Conservation (phyloP, 2,797 vertebrate species). For the Sebastolobus alascanus region DNA sequence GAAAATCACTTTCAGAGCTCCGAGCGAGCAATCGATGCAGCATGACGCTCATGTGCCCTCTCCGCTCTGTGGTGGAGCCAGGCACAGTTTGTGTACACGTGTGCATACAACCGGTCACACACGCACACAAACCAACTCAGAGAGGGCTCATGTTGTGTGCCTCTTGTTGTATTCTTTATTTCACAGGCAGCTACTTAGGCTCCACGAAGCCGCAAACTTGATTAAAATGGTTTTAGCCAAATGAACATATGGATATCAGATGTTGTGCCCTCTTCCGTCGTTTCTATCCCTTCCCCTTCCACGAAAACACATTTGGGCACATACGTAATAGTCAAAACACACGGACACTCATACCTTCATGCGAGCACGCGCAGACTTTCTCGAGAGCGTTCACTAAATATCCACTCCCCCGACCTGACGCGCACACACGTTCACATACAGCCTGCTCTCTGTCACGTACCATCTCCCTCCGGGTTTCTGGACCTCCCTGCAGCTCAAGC, state of each 20-base stretch:
- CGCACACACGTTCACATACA: slow-evolving; percentile 40
- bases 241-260: slow-evolving; percentile 75
- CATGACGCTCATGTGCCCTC: slow-evolving; percentile 46
- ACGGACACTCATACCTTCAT: slow-evolving; percentile 36
- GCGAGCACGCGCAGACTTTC: slow-evolving; percentile 10
- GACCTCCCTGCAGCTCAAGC: slow-evolving; percentile 83
- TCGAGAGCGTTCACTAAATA: slow-evolving; percentile 17
- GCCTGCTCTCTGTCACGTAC: slow-evolving; percentile 85
- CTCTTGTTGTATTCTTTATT: slow-evolving; percentile 49
- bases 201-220: slow-evolving; percentile 58
- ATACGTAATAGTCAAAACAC: slow-evolving; percentile 18
- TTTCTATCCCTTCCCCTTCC: slow-evolving; percentile 1
- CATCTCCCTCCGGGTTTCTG: slow-evolving; percentile 78
- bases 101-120: slow-evolving; percentile 45
- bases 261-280: slow-evolving; percentile 53
- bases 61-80: slow-evolving; percentile 51
- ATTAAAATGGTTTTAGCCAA: slow-evolving; percentile 64
- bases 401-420: slow-evolving; percentile 42
- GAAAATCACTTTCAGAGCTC: slow-evolving; percentile 80
- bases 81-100: slow-evolving; percentile 60
- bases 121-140: slow-evolving; percentile 48
- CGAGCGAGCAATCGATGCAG: slow-evolving; percentile 50
- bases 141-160: slow-evolving; percentile 23
- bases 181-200: slow-evolving; percentile 56
- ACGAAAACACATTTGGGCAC: slow-evolving; percentile 27